Evolutionary conservation across 2,113 vertebrate species (phyloP).

Genomic region (Manacus vitellinus): DNA sequence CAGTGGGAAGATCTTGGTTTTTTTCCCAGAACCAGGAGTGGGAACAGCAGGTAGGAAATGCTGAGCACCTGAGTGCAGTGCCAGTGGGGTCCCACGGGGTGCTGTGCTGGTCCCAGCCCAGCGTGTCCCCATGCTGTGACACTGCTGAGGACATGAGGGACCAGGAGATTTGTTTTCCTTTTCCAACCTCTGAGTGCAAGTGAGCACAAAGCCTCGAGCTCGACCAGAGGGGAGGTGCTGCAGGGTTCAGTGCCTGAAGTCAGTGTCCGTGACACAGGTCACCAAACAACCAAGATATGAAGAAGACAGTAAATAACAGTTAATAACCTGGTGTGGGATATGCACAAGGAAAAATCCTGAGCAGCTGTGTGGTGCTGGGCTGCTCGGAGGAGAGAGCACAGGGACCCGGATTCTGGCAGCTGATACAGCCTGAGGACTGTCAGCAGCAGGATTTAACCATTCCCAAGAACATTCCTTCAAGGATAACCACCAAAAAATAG

Average conservation of each 20-base stretch:
- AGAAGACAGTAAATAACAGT: not conserved
- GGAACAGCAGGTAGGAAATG: not conserved
- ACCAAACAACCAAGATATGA: not conserved
- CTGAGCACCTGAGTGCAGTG: fast-evolving
- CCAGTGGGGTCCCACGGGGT: not conserved
- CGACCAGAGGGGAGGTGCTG: fast-evolving
- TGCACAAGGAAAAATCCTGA: not conserved
- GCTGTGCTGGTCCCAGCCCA: not conserved
- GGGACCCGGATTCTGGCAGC: fast-evolving
- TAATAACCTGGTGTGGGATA: not conserved
- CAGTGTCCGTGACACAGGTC: not conserved
- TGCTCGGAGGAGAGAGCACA: not conserved
- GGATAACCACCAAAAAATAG: fast-evolving
- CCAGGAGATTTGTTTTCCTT: not conserved
- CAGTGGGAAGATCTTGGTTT: not conserved
- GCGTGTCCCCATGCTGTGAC: fast-evolving
- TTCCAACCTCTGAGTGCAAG: not conserved
- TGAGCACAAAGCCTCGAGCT: not conserved
- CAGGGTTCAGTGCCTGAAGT: not conserved
- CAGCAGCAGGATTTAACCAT: not conserved
- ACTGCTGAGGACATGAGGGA: not conserved
- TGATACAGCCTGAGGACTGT: not conserved
- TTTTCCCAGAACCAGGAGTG: not conserved
- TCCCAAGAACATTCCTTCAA: not conserved
- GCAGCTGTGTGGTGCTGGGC: not conserved